Evolutionary conservation across 2,888 invertebrate species (phyloP).

Genomic region (Pollenia amentaria): DNA sequence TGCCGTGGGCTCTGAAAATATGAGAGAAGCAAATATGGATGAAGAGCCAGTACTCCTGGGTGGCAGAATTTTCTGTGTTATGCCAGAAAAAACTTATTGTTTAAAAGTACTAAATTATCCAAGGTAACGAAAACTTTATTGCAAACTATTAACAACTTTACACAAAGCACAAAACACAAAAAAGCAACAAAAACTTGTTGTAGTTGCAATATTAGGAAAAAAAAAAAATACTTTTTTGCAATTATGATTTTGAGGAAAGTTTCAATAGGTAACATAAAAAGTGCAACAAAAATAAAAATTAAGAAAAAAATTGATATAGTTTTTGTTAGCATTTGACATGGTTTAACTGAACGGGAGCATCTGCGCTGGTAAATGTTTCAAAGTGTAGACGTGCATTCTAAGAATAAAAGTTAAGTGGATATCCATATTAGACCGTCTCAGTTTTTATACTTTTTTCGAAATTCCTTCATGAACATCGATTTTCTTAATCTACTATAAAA

Average conservation of each 20-base stretch:
- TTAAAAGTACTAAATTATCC: slow-evolving; percentile 62
- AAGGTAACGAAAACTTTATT: slow-evolving; percentile 61
- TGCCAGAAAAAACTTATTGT: slow-evolving; percentile 62
- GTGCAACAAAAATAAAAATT: not conserved
- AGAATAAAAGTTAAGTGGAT: too few relatives aligned
- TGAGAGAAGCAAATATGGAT: not conserved
- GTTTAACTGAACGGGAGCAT: not conserved
- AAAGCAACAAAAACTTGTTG: not conserved
- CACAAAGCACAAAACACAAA: not conserved
- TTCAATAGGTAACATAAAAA: not conserved
- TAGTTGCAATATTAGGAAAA: too few relatives aligned
- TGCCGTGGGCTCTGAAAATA: not conserved
- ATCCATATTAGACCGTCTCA: too few relatives aligned
- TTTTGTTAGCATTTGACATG: not conserved
- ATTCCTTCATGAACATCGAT: too few relatives aligned
- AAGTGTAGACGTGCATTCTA: too few relatives aligned
- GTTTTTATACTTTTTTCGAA: too few relatives aligned
- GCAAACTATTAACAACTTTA: slow-evolving; percentile 33
- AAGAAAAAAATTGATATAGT: not conserved
- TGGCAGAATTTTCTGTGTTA: slow-evolving; percentile 56
- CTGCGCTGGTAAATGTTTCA: not conserved
- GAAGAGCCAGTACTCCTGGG: slow-evolving; percentile 18
- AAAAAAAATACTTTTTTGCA: not conserved
- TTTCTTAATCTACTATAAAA: too few relatives aligned
- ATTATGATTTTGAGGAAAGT: not conserved